Percentiles rank a stretch among this genome's conserved stretches.
Conservation (phyloP, 2,113 vertebrate species). For the Heterotilapia buettikoferi region DNA sequence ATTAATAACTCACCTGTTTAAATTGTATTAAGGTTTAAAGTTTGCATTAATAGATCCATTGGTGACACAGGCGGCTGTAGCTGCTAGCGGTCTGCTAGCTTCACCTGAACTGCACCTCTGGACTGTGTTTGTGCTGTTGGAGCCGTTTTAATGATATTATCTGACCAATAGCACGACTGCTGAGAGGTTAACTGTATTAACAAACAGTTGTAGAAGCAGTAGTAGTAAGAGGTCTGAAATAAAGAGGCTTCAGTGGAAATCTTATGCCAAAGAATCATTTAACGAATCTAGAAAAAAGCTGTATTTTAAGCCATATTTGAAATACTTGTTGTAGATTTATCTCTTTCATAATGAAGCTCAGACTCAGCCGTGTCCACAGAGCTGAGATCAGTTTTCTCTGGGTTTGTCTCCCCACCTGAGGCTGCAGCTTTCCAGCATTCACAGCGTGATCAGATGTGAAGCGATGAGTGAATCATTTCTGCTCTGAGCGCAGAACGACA, state of each 20-base stretch:
- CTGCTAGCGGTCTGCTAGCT: background rate
- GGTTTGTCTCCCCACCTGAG: background rate
- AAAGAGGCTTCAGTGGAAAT: background rate
- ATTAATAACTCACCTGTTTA: background rate
- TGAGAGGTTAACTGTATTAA: background rate
- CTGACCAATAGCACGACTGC: background rate
- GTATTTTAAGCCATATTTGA: background rate
- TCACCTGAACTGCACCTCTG: background rate
- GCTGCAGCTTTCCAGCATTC: background rate
- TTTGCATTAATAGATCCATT: background rate
- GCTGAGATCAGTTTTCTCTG: background rate
- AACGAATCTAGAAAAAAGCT: background rate
- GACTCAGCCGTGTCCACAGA: background rate
- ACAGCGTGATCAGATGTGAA: background rate
- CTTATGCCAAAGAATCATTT: background rate
- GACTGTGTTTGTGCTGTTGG: background rate
- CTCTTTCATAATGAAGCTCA: background rate
- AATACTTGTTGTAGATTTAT: background rate
- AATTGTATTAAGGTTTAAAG: background rate
- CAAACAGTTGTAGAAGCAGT: background rate
- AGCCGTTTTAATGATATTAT: rapidly evolving
- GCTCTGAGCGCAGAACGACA: background rate
- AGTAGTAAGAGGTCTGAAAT: background rate
- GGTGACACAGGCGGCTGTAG: background rate
- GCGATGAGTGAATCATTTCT: background rate